Conservation (phyloP, 2,797 vertebrate genomes). For the Enteromius trimaculatus region DNA sequence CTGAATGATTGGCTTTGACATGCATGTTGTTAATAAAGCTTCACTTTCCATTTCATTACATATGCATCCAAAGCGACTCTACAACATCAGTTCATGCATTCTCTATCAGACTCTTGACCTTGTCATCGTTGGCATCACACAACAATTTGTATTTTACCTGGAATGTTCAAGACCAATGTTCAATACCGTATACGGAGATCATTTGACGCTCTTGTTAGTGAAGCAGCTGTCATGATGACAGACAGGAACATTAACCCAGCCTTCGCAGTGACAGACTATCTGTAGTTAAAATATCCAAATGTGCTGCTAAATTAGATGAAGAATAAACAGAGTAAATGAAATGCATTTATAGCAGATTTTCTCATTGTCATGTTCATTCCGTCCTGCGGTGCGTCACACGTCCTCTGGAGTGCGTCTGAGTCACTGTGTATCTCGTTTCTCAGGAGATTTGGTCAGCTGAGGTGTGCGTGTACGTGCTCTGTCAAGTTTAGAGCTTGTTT, state of each 20-base stretch:
- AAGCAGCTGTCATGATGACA: not conserved
- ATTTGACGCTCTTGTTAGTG: not conserved
- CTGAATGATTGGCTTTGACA: constrained; percentile 1
- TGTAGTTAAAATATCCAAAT: not conserved
- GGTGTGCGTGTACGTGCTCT: constrained; percentile 21
- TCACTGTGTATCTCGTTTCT: not conserved
- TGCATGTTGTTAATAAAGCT: not conserved
- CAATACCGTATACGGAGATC: not conserved
- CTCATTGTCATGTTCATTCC: not conserved
- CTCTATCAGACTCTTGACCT: not conserved
- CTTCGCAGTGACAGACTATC: not conserved
- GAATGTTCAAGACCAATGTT: not conserved
- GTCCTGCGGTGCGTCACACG: not conserved
- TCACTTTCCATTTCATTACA: constrained; percentile 11
- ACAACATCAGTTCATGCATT: not conserved
- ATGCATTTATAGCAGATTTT: not conserved
- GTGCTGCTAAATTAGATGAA: not conserved
- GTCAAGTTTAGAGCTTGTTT: constrained; percentile 39
- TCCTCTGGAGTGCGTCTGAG: constrained; percentile 11
- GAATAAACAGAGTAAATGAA: constrained; percentile 16
- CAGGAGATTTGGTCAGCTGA: constrained; percentile 2
- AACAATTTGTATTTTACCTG: not conserved
- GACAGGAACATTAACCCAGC: too few species aligned
- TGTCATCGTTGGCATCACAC: not conserved
- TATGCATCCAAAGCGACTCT: not conserved